A percentile compares a stretch with the other conserved stretches of the same genome.
These are phyloP conservation scores for Sesamia nonagrioides DNA, from an alignment of 1,140 invertebrate species.

Conservation along the genomic window DNA sequence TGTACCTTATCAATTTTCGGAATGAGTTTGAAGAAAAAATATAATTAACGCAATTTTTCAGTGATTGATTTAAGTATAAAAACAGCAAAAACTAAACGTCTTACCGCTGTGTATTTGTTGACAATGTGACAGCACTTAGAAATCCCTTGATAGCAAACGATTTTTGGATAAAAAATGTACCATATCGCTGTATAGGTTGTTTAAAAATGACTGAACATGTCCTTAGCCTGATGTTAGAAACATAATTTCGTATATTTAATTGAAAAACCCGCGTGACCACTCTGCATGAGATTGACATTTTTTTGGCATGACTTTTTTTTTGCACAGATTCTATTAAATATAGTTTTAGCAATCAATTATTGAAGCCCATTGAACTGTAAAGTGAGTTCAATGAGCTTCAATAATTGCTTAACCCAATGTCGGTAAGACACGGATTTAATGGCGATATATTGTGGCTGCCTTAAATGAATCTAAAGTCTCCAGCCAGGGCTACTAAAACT, in stretches of 20 bases:
- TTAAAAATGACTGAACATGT: slow-evolving; percentile 20
- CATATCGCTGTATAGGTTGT: neutral
- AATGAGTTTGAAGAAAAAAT: no score
- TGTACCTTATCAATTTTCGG: no score
- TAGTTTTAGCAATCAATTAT: no score
- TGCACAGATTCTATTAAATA: neutral
- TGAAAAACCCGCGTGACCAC: slow-evolving; percentile 70
- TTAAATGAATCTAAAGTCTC: no score
- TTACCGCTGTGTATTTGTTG: slow-evolving; percentile 24
- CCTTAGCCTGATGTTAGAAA: slow-evolving; percentile 39
- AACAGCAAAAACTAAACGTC: slow-evolving; percentile 20
- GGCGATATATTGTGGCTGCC: no score
- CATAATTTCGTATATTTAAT: slow-evolving; percentile 59
- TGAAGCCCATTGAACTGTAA: no score
- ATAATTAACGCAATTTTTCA: no score
- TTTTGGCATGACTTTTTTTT: neutral
- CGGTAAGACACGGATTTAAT: no score
- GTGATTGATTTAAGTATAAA: neutral
- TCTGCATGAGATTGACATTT: slow-evolving; percentile 61
- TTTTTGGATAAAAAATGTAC: neutral
- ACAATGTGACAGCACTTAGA: neutral
- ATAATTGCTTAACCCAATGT: no score
- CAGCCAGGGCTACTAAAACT: no score
- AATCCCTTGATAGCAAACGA: neutral
- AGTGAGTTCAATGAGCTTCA: no score